Base-by-base conservation (phyloP, 1,140 invertebrate genomes). In the Calephelis nemesis region DNA sequence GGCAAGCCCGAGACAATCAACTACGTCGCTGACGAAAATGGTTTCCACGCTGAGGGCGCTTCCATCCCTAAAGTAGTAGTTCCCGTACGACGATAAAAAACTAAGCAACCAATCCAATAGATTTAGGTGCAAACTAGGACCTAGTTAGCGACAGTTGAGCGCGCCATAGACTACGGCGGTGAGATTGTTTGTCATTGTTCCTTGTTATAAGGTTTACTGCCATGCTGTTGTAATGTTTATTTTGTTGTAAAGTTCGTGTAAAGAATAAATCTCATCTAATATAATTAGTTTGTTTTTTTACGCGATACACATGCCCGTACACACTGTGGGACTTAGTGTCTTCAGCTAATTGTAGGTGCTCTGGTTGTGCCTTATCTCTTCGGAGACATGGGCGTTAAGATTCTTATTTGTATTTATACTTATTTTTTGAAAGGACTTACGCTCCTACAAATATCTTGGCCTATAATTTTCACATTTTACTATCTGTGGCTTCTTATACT, bases 21-120 rank as follows among this genome's bases (percentile, higher is more conserved):
- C 71, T 94, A 93, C 82, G 78, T 78, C 69, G 93, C 93, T 65
- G 93, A 94, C 73, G 92, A 50, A 50, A 50, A 50, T 7, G 49
- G 49, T 13, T 50, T 13, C 12, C 49, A 50, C 13, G 5, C 49
- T 4, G 49, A 50, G 15, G 49, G 49, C 3, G 49, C n/a, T 8
- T 50, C 49, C 5, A 50, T 50, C 49, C 49, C 49, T 8, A 50
- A 50, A 13, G 7, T 7, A 50, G n/a, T 13, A 7, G 42, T 45
- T 13, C 49, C 49, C n/a, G 49, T 45, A 7, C 42, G 8, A 50
- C 15, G 13, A 15, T 54, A 54, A 54, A 54, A 45, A 45, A 45
- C 30, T 30, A 30, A 30, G 2, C 42, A 45, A 45, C 42, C 7
- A 7, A 45, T 45, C 1, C 42, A 45, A 45, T 45, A 45, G 42